A percentile compares a stretch with the other conserved stretches of the same genome.
These are phyloP conservation scores for Dolomedes plantarius DNA, from an alignment of 2,888 invertebrate genomes.

Conservation along the genomic window DNA sequence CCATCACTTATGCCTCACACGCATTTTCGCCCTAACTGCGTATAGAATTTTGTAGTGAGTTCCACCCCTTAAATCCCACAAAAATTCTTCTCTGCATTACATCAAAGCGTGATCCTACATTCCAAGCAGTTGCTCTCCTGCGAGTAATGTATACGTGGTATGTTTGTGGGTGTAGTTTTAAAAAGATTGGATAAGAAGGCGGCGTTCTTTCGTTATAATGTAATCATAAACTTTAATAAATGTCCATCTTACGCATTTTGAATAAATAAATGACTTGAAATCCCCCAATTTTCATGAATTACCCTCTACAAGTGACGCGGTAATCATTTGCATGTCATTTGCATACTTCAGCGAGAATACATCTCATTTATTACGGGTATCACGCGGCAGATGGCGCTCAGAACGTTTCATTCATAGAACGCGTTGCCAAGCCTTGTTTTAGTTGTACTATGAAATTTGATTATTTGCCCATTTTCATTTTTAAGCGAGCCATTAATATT, in stretches of 20 bases:
- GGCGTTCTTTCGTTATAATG: conserved; percentile 19
- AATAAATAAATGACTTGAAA: conserved; percentile 57
- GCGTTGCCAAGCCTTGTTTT: not conserved
- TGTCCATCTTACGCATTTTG: conserved; percentile 39
- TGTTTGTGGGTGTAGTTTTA: conserved; percentile 28
- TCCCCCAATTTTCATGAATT: conserved; percentile 55
- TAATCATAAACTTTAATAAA: conserved; percentile 53
- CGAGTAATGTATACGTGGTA: conserved; percentile 6
- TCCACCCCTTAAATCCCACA: conserved; percentile 23
- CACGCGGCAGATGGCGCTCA: conserved; percentile 22
- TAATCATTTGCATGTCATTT: conserved; percentile 64
- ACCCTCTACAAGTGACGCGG: conserved; percentile 50
- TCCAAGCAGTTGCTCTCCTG: conserved; percentile 18
- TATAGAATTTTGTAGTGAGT: conserved; percentile 26
- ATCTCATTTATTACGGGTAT: conserved; percentile 44
- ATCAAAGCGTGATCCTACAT: conserved; percentile 42
- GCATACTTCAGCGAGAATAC: conserved; percentile 19
- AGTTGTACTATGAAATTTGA: not conserved
- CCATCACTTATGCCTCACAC: conserved; percentile 47
- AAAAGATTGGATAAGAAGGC: conserved; percentile 54
- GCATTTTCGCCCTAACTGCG: conserved; percentile 1
- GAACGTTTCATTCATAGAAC: not conserved
- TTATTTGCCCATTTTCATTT: not conserved
- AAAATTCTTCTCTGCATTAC: conserved; percentile 47
- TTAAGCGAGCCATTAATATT: not conserved